Evolutionary conservation across 2,113 vertebrate genomes (phyloP), one percentile per base, ranked within the genome.

Genomic region (Chaetodon trifascialis): DNA sequence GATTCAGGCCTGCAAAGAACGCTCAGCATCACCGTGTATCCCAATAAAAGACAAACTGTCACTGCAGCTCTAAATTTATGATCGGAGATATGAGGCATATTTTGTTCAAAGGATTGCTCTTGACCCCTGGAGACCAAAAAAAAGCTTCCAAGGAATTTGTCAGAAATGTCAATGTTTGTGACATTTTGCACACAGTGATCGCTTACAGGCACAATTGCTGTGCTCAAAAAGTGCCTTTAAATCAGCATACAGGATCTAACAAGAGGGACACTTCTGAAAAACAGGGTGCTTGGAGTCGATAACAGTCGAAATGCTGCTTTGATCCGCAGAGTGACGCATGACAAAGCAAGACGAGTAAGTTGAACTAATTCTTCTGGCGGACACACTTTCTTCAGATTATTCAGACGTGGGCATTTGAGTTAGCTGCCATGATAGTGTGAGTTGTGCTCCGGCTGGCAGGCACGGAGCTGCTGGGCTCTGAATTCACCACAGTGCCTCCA

Each of bases 331-430:
- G 74, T 21, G 23, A 55, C 62, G 40, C 55, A 23, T 59, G 75
- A 73, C 74, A 7, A 44, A 85, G 75, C 58, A 6, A 8, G 30
- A 74, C 49, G 54, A 68, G 69, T 70, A 25, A 70, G 80, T 55
- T 73, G 58, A 75, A 86, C 67, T 46, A 40, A 80, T 58, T 84
- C 40, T 23, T 72, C 60, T 71, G 55, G 67, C 47, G 80, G 56
- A 60, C 38, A 69, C 11, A 12, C 15, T 0, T 46, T 47, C 30
- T 76, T 83, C 16, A 86, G 63, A 82, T 80, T 75, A 82, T 69
- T 88, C 62, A 78, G n/a, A 83, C 47, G 60, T 54, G 76, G 73
- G 60, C 30, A 52, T 84, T 86, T 80, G 51, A 60, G 54, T 66
- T 34, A 83, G 73, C 66, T 46, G 42, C 62, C 34, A 15, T 38